Evolutionary conservation across 2,888 invertebrate species (phyloP).

Genomic region (Phorcus lineatus): DNA sequence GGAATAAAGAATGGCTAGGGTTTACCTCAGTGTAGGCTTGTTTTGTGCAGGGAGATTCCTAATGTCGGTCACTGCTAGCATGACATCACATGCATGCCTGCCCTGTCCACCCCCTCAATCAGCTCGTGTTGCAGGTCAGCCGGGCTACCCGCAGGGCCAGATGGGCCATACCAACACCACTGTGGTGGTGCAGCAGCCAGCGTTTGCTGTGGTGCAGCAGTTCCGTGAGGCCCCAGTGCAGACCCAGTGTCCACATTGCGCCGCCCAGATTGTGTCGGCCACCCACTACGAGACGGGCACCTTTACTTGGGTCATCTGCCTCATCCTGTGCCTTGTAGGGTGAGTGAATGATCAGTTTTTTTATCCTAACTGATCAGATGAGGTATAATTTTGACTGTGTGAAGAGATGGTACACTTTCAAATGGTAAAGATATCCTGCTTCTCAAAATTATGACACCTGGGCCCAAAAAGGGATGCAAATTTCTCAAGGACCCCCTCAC

Average conservation of each 20-base stretch:
- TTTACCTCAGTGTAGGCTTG: too few species aligned
- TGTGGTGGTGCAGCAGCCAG: constrained; percentile 61
- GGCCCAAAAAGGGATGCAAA: too few species aligned
- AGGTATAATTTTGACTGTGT: too few species aligned
- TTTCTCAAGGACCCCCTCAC: too few species aligned
- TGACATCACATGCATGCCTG: background rate
- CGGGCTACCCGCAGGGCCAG: constrained; percentile 37
- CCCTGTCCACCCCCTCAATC: background rate
- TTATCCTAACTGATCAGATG: too few species aligned
- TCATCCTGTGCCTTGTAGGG: constrained; percentile 70
- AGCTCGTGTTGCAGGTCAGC: constrained; percentile 32
- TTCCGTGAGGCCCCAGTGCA: constrained; percentile 65
- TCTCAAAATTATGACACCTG: too few species aligned
- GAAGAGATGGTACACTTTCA: too few species aligned
- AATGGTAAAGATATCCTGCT: too few species aligned
- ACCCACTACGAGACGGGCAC: constrained; percentile 69
- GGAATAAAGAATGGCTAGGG: too few species aligned
- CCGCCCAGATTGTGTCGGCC: constrained; percentile 68
- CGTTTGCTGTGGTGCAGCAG: constrained; percentile 53
- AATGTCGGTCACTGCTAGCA: too few species aligned
- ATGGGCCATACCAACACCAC: constrained; percentile 47
- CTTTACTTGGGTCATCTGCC: constrained; percentile 70
- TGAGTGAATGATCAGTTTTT: constrained; percentile 44
- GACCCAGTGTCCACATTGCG: constrained; percentile 69
- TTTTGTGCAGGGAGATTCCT: too few species aligned